Base-by-base conservation (phyloP, 2,113 vertebrate species). In the Barbus barbus region DNA sequence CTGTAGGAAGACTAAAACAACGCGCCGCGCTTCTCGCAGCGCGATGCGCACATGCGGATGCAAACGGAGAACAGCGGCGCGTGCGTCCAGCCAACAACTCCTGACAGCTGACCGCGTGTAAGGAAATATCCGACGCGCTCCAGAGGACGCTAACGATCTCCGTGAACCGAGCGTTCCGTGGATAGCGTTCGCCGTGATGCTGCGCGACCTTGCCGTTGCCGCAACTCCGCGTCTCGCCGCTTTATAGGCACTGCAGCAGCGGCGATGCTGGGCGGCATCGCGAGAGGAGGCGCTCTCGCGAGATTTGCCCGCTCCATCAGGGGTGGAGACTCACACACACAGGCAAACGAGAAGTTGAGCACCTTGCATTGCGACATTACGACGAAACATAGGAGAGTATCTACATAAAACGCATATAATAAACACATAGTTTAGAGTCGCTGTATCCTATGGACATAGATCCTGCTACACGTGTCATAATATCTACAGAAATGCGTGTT, bases 201-300 rank as follows among this genome's bases (percentile, higher is more conserved):
- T 93, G 83, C 41, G 87, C 91, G 53, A 58, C 53, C 53, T 46
- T 46, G 44, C 91, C 81, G 91, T 46, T 46, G 44, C 91, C 81
- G 91, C 92, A 92, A 91, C 91, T 92, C 90, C 93, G 87, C 58
- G 71, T 73, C 86, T 76, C 88, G 75, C 91, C 83, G 89, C 84
- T 92, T 89, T 94, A 94, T 92, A 93, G 87, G 86, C 90, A 87
- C 92, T 91, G 93, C 93, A 90, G 91, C 87, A 87, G 73, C 91
- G 91, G 90, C 92, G 88, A 85, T 86, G 41, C 56, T 86, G 89
- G 92, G 94, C 87, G 82, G 89, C 91, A 89, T 84, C 90, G 86
- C 86, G 4, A 60, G 36, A 67, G 9, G 20, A 63, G 26, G 2
- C 3, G 63, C 67, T 11, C 88, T 93, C 94, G 94, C 94, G 94